Percentiles rank a stretch among this genome's conserved stretches.
phyloP scores from a whole-genome alignment of 2,888 invertebrate species.

The Napeogenes sylphis region DNA sequence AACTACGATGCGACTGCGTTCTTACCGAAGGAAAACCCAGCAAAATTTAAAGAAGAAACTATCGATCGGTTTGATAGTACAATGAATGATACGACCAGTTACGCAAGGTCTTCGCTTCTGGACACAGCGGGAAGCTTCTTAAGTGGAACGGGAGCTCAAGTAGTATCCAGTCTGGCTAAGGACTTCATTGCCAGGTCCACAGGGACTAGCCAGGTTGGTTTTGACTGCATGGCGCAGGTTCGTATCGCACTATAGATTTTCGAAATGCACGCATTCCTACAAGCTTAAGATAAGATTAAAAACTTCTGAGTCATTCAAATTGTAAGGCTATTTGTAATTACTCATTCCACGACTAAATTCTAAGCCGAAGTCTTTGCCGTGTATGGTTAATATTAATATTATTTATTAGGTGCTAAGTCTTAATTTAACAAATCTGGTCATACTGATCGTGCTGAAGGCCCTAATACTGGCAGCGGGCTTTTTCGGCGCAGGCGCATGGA shows the following conservation, averaged over 20 bases:
- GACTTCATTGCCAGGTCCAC: slow-evolving; percentile 83
- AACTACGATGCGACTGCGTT: slow-evolving; percentile 51
- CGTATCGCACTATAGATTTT: slow-evolving; percentile 58
- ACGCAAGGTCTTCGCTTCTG: slow-evolving; percentile 59
- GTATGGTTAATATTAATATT: not conserved
- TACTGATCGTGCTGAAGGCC: slow-evolving; percentile 88
- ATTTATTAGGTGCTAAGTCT: slow-evolving; percentile 82
- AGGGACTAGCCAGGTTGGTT: slow-evolving; percentile 83
- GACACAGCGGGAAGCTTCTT: slow-evolving; percentile 65
- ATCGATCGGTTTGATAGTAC: slow-evolving; percentile 53
- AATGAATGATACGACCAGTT: slow-evolving; percentile 48
- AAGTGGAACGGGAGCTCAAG: slow-evolving; percentile 69
- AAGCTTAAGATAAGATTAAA: slow-evolving; percentile 23
- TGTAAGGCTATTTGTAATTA: slow-evolving; percentile 21
- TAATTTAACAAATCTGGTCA: slow-evolving; percentile 88
- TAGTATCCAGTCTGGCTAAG: slow-evolving; percentile 79
- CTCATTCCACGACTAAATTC: not conserved
- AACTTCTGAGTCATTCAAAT: slow-evolving; percentile 7
- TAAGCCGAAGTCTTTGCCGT: too few species aligned
- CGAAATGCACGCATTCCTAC: slow-evolving; percentile 49
- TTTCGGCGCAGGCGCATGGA: slow-evolving; percentile 84
- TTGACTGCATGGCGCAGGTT: slow-evolving; percentile 75
- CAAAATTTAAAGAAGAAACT: slow-evolving; percentile 45
- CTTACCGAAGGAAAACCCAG: slow-evolving; percentile 57
- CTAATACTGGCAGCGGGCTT: slow-evolving; percentile 89